Percentiles rank a stretch among this genome's conserved stretches.
These are phyloP conservation scores for Thinocorus orbignyianus DNA, from an alignment of 2,113 vertebrate genomes.

Conservation along the genomic window DNA sequence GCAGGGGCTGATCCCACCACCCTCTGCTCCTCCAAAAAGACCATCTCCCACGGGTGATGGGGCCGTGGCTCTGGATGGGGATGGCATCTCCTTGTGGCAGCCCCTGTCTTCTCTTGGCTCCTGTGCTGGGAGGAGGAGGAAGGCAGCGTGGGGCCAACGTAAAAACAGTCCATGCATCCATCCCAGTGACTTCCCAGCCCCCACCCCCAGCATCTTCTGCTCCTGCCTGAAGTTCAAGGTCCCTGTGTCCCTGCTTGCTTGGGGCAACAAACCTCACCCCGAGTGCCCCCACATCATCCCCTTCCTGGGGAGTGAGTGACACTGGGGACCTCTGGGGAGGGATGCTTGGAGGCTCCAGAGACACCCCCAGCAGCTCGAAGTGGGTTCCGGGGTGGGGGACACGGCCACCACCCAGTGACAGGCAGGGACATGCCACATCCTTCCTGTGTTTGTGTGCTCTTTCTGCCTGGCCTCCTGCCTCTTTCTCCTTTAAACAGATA, in stretches of 20 bases:
- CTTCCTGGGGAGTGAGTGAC: not conserved
- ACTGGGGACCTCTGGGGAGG: not conserved
- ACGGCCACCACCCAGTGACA: fast-evolving
- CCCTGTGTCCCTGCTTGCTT: fast-evolving
- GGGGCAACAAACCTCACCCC: not conserved
- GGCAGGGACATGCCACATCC: not conserved
- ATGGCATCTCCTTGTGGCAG: not conserved
- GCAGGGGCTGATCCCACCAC: not conserved
- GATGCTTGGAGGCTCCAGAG: not conserved
- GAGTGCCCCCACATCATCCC: fast-evolving
- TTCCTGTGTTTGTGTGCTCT: not conserved
- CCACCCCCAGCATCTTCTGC: not conserved
- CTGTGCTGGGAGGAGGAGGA: fast-evolving
- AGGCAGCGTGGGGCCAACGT: fast-evolving
- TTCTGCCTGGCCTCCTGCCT: not conserved
- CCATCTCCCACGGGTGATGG: not conserved
- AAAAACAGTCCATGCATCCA: not conserved
- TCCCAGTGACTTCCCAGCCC: not conserved
- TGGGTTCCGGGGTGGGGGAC: fast-evolving
- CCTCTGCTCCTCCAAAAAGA: not conserved
- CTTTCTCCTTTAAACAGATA: not conserved
- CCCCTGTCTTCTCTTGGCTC: not conserved
- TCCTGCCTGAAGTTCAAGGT: not conserved
- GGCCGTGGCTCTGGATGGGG: not conserved
- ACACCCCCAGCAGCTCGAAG: not conserved